phyloP scores from a whole-genome alignment of 2,797 vertebrate species.

The Lepus oiostolus region DNA sequence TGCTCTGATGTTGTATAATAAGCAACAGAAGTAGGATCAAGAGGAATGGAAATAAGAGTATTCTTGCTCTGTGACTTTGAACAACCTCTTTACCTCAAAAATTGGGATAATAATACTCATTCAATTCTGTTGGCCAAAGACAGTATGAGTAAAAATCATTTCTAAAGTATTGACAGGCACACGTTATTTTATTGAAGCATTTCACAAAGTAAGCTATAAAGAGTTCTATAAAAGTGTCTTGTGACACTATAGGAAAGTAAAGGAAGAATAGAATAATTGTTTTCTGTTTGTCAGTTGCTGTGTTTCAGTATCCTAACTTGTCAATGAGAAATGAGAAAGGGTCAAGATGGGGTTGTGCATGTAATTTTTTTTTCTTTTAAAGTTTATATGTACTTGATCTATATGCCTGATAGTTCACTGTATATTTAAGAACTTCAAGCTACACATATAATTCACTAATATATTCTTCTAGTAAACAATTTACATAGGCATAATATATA shows the following conservation, averaged over 20 bases:
- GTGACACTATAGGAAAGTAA: not conserved
- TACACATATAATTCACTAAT: not conserved
- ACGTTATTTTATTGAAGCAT: not conserved
- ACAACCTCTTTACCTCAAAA: not conserved
- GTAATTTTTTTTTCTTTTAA: not conserved
- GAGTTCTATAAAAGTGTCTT: not conserved
- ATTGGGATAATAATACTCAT: not conserved
- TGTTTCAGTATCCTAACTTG: not conserved
- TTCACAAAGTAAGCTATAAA: slow-evolving; percentile 42
- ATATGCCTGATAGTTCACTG: not conserved
- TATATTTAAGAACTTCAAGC: not conserved
- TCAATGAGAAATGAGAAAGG: not conserved
- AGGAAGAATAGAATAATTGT: not conserved
- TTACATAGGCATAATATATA: not conserved
- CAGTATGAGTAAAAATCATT: not conserved
- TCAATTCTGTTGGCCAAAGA: slow-evolving; percentile 7
- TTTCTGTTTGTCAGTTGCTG: not conserved
- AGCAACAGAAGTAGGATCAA: not conserved
- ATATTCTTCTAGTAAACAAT: not conserved
- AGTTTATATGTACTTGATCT: not conserved
- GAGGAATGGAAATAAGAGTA: not conserved
- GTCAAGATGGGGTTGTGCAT: not conserved
- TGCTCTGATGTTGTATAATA: not conserved
- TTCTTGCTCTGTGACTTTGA: not conserved
- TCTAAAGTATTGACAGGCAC: not conserved